Evolutionary conservation across 1,140 invertebrate genomes (phyloP).

Genomic region (Zaprionus ghesquierei): DNA sequence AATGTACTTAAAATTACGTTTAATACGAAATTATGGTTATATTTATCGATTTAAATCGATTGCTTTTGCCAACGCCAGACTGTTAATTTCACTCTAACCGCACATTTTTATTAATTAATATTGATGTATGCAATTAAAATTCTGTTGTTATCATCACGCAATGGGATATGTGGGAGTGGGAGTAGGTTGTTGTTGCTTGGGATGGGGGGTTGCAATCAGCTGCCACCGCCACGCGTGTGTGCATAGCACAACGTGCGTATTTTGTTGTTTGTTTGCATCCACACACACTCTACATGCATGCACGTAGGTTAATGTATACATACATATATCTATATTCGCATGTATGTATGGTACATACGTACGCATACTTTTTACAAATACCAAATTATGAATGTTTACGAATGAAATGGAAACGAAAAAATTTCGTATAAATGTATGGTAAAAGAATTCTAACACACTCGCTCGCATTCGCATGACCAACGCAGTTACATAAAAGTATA

Average conservation of each 20-base stretch:
- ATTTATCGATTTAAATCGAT: slow-evolving; percentile 69
- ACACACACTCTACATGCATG: slow-evolving; percentile 23
- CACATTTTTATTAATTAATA: slow-evolving; percentile 39
- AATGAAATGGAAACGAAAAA: slow-evolving; percentile 81
- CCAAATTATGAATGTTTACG: slow-evolving; percentile 81
- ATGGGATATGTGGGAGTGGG: background rate
- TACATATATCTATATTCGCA: slow-evolving; percentile 8
- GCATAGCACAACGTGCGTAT: slow-evolving; percentile 43
- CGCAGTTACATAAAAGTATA: slow-evolving; percentile 69
- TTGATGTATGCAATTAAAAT: slow-evolving; percentile 15
- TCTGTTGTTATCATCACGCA: slow-evolving; percentile 6
- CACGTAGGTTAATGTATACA: slow-evolving; percentile 8
- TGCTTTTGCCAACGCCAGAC: slow-evolving; percentile 55
- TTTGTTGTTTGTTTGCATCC: slow-evolving; percentile 45
- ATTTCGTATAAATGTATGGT: slow-evolving; percentile 71
- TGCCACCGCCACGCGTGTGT: slow-evolving; percentile 23
- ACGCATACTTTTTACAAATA: slow-evolving; percentile 75
- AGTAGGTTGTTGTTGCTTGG: background rate
- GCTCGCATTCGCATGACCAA: slow-evolving; percentile 73
- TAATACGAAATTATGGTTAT: slow-evolving; percentile 43
- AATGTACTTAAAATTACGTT: slow-evolving; percentile 59
- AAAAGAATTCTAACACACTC: slow-evolving; percentile 79
- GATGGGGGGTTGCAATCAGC: slow-evolving; percentile 38
- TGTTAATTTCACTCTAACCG: slow-evolving; percentile 25
- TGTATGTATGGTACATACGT: slow-evolving; percentile 31